Base-by-base conservation (phyloP, 2,888 invertebrate species). In the Tridacna crocea region DNA sequence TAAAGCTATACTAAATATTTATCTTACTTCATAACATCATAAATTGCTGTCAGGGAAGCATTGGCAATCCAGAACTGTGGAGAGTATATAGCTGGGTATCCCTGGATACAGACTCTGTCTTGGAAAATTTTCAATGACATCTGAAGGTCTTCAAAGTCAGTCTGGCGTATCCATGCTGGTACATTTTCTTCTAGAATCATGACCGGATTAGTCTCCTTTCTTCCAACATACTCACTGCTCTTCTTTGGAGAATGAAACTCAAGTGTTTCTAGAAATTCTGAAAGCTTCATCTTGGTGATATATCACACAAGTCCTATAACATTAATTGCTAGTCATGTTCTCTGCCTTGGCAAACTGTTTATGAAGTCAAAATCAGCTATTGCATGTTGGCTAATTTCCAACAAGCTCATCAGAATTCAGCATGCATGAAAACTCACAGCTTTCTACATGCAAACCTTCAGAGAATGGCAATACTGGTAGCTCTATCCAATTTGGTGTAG, bases 21-120 rank as follows among this genome's bases (percentile, higher is more conserved):
- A 13, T 13, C 72, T 77, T 75, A 88, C 88, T 27, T 68, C 48
- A 66, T 36, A 27, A 81, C 85, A 26, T 78, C 77, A 65, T 85
- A 88, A 74, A 81, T 47, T 77, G 84, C 72, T 84, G 88, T 77
- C 22, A 86, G 68, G 3, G 83, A 80, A 51, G 83, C 77, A 77
- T 85, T 81, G 15, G 84, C 85, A 10, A 83, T 61, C 82, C 83
- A 85, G 65, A 82, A 83, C 79, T 80, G 83, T 27, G 84, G 82
- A 1, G 84, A 77, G 73, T 77, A 82, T 70, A 84, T 68, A 13
- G 83, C 85, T 22, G 87, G 85, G 70, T 84, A 87, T n/a, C 82
- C 83, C 6, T 74, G 66, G 4, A 85, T 73, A 70, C 87, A 87
- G 0, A 87, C 82, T 36, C 36, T 58, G 24, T 82, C 82, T 72